These are phyloP conservation scores for Orthosia gothica DNA, from an alignment of 2,888 invertebrate species.

Conservation along the genomic window DNA sequence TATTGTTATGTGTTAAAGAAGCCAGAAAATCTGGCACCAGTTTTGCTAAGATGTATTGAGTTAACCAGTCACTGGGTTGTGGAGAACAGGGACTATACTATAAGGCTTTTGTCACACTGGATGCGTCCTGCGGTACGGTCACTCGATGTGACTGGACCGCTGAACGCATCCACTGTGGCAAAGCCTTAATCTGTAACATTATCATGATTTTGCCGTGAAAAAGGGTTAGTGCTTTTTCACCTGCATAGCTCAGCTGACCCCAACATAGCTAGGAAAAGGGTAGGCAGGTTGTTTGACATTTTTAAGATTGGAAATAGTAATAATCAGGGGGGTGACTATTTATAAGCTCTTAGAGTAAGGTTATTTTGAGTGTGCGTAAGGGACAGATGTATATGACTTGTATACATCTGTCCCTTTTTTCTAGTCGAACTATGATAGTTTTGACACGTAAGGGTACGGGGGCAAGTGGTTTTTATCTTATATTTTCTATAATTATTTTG, in stretches of 20 bases:
- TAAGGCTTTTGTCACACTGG: no score
- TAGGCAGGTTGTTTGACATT: neutral
- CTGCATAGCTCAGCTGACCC: neutral
- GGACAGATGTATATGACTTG: no score
- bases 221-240: no score
- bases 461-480: constrained; percentile 17
- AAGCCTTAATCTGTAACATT: no score
- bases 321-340: constrained; percentile 25
- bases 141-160: no score
- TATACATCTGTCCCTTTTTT: no score
- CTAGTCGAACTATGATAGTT: no score
- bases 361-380: no score
- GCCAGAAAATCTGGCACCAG: neutral
- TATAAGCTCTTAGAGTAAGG: no score
- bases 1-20: neutral
- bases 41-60: neutral
- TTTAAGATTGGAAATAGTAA: constrained; percentile 17
- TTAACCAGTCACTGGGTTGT: neutral
- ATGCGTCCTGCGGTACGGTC: no score
- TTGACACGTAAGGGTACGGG: neutral
- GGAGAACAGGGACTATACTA: neutral
- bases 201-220: no score
- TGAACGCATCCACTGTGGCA: no score
- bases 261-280: neutral
- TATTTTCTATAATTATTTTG: neutral